Percentiles rank a stretch among this genome's conserved stretches.
These are phyloP conservation scores for Meliscaeva auricollis DNA, from an alignment of 2,888 invertebrate genomes.

Conservation along the genomic window DNA sequence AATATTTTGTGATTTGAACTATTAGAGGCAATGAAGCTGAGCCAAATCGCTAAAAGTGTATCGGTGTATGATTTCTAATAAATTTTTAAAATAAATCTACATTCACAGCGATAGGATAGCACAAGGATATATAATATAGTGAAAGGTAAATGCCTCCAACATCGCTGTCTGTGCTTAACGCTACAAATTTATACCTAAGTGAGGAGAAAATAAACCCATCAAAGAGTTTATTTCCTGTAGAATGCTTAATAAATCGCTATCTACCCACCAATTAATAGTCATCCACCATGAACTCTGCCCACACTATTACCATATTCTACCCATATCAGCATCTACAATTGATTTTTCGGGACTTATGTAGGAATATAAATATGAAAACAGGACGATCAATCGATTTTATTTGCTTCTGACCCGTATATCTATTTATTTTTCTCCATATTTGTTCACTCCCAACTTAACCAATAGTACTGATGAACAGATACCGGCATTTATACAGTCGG, in stretches of 20 bases:
- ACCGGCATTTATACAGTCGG: background rate
- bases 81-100: no score
- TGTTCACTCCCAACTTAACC: conserved; percentile 3
- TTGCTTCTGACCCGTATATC: conserved; percentile 46
- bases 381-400: conserved; percentile 39
- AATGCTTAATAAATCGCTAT: conserved; percentile 64
- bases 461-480: background rate
- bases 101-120: no score
- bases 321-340: background rate
- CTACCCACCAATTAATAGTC: background rate
- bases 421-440: background rate
- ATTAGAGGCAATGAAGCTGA: no score
- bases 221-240: conserved; percentile 57
- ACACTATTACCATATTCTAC: background rate
- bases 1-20: no score
- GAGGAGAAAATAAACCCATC: conserved; percentile 11
- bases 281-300: background rate
- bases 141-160: no score
- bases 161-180: no score
- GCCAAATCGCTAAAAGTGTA: no score
- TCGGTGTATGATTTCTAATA: no score
- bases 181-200: no score
- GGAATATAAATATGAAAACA: conserved; percentile 47
- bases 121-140: no score
- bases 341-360: conserved; percentile 48